phyloP scores from a whole-genome alignment of 2,113 vertebrate species.

The Callipepla californica region DNA sequence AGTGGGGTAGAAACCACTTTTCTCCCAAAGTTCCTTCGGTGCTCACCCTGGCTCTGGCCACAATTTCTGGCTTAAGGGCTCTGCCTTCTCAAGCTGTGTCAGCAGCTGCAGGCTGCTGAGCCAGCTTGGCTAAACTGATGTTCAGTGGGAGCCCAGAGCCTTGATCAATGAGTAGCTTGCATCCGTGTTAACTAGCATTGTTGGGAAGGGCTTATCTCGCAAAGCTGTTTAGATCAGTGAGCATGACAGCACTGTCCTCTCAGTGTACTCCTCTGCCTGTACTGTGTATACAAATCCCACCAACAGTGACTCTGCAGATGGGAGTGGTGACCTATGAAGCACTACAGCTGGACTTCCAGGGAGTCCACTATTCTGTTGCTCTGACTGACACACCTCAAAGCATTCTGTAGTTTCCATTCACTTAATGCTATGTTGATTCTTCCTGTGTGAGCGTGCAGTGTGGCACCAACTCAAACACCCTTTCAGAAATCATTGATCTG shows the following conservation, averaged over 20 bases:
- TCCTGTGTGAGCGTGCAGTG: neutral
- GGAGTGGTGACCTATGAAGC: neutral
- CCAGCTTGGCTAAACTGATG: neutral
- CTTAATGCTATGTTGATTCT: neutral
- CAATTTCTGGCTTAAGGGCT: neutral
- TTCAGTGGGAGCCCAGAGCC: neutral
- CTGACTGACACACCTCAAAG: neutral
- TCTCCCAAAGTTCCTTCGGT: neutral
- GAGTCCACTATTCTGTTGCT: neutral
- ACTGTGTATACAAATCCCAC: neutral
- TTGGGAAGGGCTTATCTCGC: neutral
- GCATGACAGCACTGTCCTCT: neutral
- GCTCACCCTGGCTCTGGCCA: neutral
- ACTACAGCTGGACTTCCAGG: neutral
- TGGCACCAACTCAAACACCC: neutral
- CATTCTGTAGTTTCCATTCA: neutral
- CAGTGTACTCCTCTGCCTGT: neutral
- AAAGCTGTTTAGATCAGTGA: neutral
- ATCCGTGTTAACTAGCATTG: accelerated
- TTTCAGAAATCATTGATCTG: neutral
- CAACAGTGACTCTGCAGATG: neutral
- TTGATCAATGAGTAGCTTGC: neutral
- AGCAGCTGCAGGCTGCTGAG: neutral
- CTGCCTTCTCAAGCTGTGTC: neutral
- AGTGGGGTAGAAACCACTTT: accelerated